Base-by-base conservation (phyloP, 2,113 vertebrate genomes). In the Anhinga anhinga region DNA sequence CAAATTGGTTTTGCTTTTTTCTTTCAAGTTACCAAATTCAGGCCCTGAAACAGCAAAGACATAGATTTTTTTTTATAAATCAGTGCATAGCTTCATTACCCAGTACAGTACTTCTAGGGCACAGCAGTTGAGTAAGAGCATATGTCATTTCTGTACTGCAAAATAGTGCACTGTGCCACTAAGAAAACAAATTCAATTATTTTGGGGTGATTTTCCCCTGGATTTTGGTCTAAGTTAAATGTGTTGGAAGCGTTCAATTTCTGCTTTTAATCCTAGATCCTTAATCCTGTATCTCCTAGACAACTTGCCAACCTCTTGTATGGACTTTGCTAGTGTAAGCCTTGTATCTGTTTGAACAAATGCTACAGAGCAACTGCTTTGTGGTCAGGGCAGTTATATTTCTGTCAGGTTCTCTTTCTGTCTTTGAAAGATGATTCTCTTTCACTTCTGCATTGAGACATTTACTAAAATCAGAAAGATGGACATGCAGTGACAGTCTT, bases 371-470 rank as follows among this genome's bases (percentile, higher is more conserved):
- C 76, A 96, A 67, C 69, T 85, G 86, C 30, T 92, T 83, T 94
- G 91, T 81, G 95, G 67, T 91, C 67, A 95, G 21, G 20, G 36
- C 52, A 61, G 78, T 88, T 96, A 80, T 44, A 52, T 85, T 96
- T 89, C 93, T 87, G 62, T 73, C 83, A 85, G 58, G 21, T 88
- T 80, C 63, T 78, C 69, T 85, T 92, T 85, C 80, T 61, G 34
- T 23, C 47, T 78, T 82, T 88, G 78, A 69, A 77, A 89, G 69
- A 80, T 66, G 19, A 83, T 52, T 71, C 62, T 88, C 53, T 96
- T 97, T 97, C 96, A 95, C 95, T 95, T 96, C 96, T 95, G 69
- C 86, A 55, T 94, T 87, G 82, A 86, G 45, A 91, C 10, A 59
- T 82, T 89, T 86, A 90, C 79, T 82, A 84, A 96, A 96, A 93